Evolutionary conservation across 2,797 vertebrate species (phyloP), one percentile per base, ranked within the genome.

Genomic region (Arrhamphus sclerolepis): DNA sequence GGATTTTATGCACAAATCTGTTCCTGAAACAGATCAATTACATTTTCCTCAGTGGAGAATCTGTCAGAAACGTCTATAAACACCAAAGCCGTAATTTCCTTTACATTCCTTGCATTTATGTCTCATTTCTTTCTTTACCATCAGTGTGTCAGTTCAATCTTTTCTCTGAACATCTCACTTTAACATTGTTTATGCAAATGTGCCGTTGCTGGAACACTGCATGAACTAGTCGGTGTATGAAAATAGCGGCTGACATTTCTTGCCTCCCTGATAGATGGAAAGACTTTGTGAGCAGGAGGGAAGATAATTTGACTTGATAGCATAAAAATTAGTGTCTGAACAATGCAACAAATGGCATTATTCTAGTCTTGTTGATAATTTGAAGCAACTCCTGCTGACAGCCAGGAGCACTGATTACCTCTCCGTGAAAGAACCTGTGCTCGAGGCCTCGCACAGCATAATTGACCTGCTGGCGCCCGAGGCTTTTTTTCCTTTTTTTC

Each of bases 381-480:
- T 18, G 41, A 75, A 56, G 71, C 61, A 64, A 70, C 56, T 58
- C 52, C 56, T 40, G 71, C 69, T 69, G 81, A 83, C 74, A 74
- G 79, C 74, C 46, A 31, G 52, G 21, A 77, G 72, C 72, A 66
- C 67, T 69, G 84, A 89, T 88, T 82, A 76, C 72, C 4, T 57
- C 72, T 84, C 70, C 41, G 69, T 58, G 64, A 80, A 81, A 79
- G 76, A 75, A 84, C 78, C 46, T 70, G 58, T 31, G 41, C 79
- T 70, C 67, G 7, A 38, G 52, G 63, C 49, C 21, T 76, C 46
- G 21, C 57, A 64, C 65, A 24, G 17, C 70, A 72, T 87, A 80
- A 87, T 56, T 81, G 80, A 87, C 81, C 87, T 6, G 58, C 55
- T 53, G 62, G 53, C 66, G 51, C 64, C 61, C 2, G 38, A 46